Percentiles rank a stretch among this genome's conserved stretches.
Evolutionary conservation across 1,140 invertebrate species (phyloP).

Genomic region (Cydia splendana): DNA sequence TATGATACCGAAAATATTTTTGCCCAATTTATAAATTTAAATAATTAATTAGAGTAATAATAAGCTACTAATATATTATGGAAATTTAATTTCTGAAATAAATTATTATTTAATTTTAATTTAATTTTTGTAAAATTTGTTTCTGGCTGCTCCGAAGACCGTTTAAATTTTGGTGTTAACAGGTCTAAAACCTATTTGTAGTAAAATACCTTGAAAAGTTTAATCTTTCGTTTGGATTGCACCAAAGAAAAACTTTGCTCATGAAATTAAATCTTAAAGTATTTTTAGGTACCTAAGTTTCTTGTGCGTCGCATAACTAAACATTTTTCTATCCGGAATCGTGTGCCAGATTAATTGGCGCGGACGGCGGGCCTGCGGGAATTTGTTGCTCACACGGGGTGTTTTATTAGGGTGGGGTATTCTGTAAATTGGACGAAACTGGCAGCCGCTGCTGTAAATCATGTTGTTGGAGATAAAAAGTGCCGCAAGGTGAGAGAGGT

Average conservation of each 20-base stretch:
- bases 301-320: not conserved
- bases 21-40: no score
- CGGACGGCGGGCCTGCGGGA: not conserved
- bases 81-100: no score
- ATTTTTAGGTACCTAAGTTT: not conserved
- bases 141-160: no score
- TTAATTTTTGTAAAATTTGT: no score
- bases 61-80: no score
- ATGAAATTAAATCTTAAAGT: not conserved
- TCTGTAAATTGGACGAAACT: conserved; percentile 32
- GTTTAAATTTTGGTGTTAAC: no score
- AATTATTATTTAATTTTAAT: no score
- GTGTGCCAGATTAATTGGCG: conserved; percentile 27
- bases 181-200: no score
- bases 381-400: conserved; percentile 25
- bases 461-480: conserved; percentile 25
- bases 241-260: not conserved
- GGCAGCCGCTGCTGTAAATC: conserved; percentile 29
- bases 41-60: no score
- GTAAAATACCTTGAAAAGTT: not conserved
- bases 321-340: conserved; percentile 9
- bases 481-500: not conserved
- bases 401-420: conserved; percentile 20
- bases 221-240: not conserved
- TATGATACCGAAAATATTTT: no score